Conservation (phyloP, 1,140 invertebrate genomes). For the Brachionus rotundiformis region DNA sequence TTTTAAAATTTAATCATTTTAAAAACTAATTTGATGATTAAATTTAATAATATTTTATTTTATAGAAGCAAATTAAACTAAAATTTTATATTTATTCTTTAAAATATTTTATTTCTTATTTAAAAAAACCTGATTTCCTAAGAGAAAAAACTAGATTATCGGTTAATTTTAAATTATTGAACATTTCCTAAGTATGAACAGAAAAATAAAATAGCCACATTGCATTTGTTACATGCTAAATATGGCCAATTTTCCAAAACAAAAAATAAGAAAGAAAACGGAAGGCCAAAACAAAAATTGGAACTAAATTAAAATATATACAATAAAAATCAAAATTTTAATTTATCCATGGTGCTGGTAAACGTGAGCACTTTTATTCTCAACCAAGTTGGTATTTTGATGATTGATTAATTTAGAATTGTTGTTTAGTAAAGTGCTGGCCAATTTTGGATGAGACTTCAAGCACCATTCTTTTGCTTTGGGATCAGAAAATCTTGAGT, state of each 20-base stretch:
- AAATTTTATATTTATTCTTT: no score
- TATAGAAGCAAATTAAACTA: no score
- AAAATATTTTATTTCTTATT: not conserved
- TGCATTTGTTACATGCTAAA: slow-evolving; percentile 1
- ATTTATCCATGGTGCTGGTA: not conserved
- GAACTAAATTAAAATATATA: not conserved
- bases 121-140: not conserved
- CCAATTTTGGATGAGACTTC: slow-evolving; percentile 40
- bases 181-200: not conserved
- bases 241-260: not conserved
- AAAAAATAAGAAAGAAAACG: not conserved
- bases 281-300: not conserved
- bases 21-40: no score
- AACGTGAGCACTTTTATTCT: not conserved
- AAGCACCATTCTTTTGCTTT: slow-evolving; percentile 51
- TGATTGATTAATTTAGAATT: not conserved
- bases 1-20: no score
- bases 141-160: not conserved
- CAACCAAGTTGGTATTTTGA: not conserved
- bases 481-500: slow-evolving; percentile 34
- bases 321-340: not conserved
- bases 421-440: slow-evolving; percentile 23
- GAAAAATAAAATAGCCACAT: not conserved
- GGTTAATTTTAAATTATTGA: not conserved
- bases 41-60: no score